A percentile compares a stretch with the other conserved stretches of the same genome.
phyloP scores from a whole-genome alignment of 1,140 invertebrate genomes.

The Euura lappo region DNA sequence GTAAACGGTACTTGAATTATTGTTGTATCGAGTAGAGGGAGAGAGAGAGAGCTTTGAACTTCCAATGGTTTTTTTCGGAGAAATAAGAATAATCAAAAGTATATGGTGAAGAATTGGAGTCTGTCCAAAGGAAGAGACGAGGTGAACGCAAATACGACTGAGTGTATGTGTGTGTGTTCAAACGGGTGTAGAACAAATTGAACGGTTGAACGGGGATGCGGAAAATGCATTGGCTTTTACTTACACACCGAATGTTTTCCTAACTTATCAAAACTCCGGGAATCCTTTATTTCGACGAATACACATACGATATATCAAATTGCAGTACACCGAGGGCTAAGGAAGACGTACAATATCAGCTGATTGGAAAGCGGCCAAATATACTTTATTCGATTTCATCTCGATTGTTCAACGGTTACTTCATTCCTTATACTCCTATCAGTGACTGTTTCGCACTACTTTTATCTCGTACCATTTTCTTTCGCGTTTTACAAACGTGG shows the following conservation, averaged over 20 bases:
- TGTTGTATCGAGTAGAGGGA: too few species aligned
- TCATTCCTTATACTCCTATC: too few species aligned
- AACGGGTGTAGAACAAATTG: constrained; percentile 3
- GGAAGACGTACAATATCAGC: neutral
- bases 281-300: neutral
- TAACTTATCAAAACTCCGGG: neutral
- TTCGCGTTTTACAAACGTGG: neutral
- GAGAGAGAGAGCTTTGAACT: too few species aligned
- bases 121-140: neutral
- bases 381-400: neutral
- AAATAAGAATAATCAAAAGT: neutral
- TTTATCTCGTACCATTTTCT: neutral
- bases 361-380: neutral
- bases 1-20: too few species aligned
- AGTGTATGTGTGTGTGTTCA: neutral
- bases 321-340: neutral
- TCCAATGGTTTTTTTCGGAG: too few species aligned
- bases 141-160: neutral
- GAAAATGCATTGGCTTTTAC: neutral
- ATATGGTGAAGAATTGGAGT: neutral
- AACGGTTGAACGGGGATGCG: neutral
- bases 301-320: neutral
- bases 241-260: neutral
- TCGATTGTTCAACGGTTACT: neutral
- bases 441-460: too few species aligned